These are phyloP conservation scores for Leucopternis melanops DNA, from an alignment of 2,113 vertebrate genomes.

Conservation along the genomic window DNA sequence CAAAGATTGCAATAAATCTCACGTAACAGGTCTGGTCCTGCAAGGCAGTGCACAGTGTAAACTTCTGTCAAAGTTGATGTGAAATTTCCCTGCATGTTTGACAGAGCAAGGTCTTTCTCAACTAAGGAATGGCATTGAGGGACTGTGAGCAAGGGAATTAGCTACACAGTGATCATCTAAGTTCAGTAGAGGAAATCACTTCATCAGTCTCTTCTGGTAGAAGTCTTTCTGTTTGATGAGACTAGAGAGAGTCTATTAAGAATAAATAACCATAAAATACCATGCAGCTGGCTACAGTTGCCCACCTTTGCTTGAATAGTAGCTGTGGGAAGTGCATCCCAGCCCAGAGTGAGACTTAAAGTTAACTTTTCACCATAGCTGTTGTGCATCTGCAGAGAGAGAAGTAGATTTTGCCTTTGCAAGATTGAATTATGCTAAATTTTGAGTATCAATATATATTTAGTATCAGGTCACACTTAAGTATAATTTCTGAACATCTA, in stretches of 20 bases:
- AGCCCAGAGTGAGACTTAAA: not conserved
- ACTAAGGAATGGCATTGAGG: not conserved
- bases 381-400: not conserved
- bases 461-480: not conserved
- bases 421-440: not conserved
- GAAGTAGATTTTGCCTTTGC: not conserved
- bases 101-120: not conserved
- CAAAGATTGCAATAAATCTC: conserved; percentile 15
- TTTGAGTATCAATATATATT: not conserved
- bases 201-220: not conserved
- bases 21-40: not conserved
- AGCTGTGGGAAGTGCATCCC: not conserved
- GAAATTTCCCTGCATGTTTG: not conserved
- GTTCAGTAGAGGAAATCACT: not conserved
- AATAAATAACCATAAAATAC: not conserved
- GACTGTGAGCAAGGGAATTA: not conserved
- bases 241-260: not conserved
- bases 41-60: not conserved
- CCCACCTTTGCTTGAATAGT: not conserved
- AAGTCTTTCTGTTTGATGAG: not conserved
- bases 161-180: not conserved
- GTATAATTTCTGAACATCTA: not conserved
- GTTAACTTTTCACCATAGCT: not conserved
- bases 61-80: not conserved
- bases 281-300: not conserved